Conservation (phyloP, 2,113 vertebrate genomes). For the Amblyopsis rosae region DNA sequence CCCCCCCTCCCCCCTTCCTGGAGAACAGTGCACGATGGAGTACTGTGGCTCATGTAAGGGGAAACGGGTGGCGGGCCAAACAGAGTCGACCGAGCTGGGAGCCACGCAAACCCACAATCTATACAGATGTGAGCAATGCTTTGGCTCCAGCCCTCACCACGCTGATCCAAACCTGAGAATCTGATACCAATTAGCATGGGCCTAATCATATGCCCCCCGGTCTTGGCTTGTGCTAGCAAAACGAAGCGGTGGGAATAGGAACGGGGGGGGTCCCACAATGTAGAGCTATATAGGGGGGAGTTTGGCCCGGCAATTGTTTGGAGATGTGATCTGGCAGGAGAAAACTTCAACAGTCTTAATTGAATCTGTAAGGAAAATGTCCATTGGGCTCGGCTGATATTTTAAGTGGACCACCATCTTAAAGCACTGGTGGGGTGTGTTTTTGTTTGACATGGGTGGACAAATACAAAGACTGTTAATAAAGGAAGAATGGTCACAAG, state of each 20-base stretch:
- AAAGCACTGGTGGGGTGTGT: background rate
- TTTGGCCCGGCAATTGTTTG: constrained; percentile 55
- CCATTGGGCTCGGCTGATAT: constrained; percentile 22
- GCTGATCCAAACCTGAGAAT: constrained; percentile 70
- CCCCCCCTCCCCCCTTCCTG: too few relatives aligned
- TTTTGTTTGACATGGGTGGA: constrained; percentile 11
- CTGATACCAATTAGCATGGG: constrained; percentile 75
- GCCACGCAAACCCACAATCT: constrained; percentile 33
- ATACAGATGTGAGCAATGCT: constrained; percentile 64
- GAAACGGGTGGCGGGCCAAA: constrained; percentile 57
- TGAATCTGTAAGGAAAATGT: constrained; percentile 61
- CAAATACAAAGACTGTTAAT: constrained; percentile 18
- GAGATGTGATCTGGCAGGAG: constrained; percentile 60
- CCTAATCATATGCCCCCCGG: constrained; percentile 67
- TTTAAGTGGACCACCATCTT: constrained; percentile 15
- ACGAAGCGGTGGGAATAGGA: constrained; percentile 17
- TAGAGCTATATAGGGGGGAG: background rate
- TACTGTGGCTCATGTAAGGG: constrained; percentile 31
- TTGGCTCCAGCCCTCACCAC: constrained; percentile 44
- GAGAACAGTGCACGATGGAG: too few relatives aligned
- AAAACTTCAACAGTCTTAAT: constrained; percentile 52
- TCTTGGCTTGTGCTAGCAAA: constrained; percentile 59
- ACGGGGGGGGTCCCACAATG: constrained; percentile 19
- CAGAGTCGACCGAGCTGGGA: constrained; percentile 39
- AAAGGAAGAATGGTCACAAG: too few relatives aligned